Base-by-base conservation (phyloP, 1,140 invertebrate genomes). In the Drosophila aff. region DNA sequence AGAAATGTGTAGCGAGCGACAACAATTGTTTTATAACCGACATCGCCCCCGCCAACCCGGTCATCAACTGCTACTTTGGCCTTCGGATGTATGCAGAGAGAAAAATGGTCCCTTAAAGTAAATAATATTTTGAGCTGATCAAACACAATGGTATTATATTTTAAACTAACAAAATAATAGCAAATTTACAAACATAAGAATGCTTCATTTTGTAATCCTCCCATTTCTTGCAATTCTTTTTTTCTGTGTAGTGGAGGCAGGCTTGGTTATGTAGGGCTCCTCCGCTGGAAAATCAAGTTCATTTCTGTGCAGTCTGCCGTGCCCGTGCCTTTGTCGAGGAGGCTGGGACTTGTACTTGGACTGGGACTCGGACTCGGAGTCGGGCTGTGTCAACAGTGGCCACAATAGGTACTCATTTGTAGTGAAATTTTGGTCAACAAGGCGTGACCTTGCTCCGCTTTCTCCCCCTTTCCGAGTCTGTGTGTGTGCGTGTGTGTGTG, bases 341-440 rank as follows among this genome's bases (percentile, higher is more conserved):
- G 67, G 52, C 55, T 40, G 21, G 50, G 67, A 68, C 41, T 66
- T 6, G 33, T 49, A 31, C 65, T 63, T 10, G 58, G 47, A 75
- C 47, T 33, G 9, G 33, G 62, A 31, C 65, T 63, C 16, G 58
- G 47, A 76, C 47, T 33, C 23, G 55, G 21, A 28, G 36, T 36
- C 47, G 64, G 55, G 49, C 69, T 74, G 71, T 74, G 71, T 73
- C 71, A 74, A 74, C 68, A 74, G 71, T 23, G 44, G 59, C 26
- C 64, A 72, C 76, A 79, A 76, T 55, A 59, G 64, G 66, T 76
- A 82, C 67, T 82, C 67, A 73, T 82, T 82, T 82, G 64, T 76
- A 79, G 76, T 80, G 76, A 67, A 82, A 69, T 83, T 83, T 79
- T 80, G 81, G 80, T 75, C 80, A 82, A 82, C 80, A 82, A 82